Percentiles rank a stretch among this genome's conserved stretches.
These are phyloP conservation scores for Brachirus orientalis DNA, from an alignment of 2,113 vertebrate species.

Conservation along the genomic window DNA sequence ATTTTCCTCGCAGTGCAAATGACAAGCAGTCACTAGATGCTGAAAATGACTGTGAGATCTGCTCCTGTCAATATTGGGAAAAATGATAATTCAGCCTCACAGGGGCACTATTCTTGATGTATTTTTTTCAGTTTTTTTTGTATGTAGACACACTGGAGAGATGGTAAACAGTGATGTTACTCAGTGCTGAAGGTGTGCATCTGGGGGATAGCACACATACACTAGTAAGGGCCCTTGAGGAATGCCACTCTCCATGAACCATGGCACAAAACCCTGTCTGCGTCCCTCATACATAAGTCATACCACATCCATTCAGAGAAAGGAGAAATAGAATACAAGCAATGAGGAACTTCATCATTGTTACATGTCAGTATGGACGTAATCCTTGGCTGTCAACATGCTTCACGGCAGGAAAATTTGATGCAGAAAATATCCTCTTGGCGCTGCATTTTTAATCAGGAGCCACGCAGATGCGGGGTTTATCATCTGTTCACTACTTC, in stretches of 20 bases:
- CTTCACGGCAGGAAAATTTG: conserved; percentile 75
- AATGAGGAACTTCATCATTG: conserved; percentile 52
- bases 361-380: conserved; percentile 25
- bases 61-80: not conserved
- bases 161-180: conserved; percentile 15
- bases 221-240: conserved; percentile 20
- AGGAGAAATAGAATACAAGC: conserved; percentile 1
- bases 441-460: conserved; percentile 76
- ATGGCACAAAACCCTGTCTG: conserved; percentile 22
- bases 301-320: conserved; percentile 21
- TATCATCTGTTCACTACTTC: conserved; percentile 45
- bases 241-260: conserved; percentile 22
- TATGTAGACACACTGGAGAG: conserved; percentile 4
- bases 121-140: not conserved
- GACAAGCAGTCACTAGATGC: not conserved
- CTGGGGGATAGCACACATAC: conserved; percentile 15
- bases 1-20: not conserved
- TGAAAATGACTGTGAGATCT: not conserved
- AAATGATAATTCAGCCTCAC: conserved; percentile 12
- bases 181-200: conserved; percentile 27
- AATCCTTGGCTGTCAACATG: conserved; percentile 50
- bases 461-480: conserved; percentile 53
- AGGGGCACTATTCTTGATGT: not conserved
- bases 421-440: conserved; percentile 78
- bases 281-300: conserved; percentile 23